Percentiles rank a stretch among this genome's conserved stretches.
Evolutionary conservation across 2,797 vertebrate species (phyloP).

Genomic region (Macropus fuliginosus): DNA sequence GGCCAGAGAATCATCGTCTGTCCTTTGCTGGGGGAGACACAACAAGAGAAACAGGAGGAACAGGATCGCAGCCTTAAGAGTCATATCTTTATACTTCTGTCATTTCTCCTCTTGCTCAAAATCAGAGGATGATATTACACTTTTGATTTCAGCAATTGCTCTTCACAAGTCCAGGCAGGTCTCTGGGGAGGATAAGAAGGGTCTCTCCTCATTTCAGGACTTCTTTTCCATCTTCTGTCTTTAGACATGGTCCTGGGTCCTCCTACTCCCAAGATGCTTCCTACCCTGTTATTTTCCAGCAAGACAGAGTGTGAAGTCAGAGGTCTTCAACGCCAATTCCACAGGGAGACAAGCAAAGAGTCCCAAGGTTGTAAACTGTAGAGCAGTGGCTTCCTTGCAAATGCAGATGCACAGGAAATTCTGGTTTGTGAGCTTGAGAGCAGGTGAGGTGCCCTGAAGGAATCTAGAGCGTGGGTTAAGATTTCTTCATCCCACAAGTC

Average conservation of each 20-base stretch:
- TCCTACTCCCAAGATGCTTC: background rate
- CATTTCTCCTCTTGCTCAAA: background rate
- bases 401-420: slow-evolving; percentile 81
- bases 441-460: slow-evolving; percentile 66
- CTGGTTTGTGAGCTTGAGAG: slow-evolving; percentile 74
- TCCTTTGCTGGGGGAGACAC: background rate
- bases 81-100: background rate
- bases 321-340: background rate
- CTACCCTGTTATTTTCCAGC: background rate
- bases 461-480: slow-evolving; percentile 75
- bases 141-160: background rate
- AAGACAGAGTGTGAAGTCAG: background rate
- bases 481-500: background rate
- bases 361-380: background rate
- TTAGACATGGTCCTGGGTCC: background rate
- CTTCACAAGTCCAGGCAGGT: background rate
- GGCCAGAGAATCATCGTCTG: background rate
- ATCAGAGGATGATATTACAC: background rate
- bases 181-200: background rate
- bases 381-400: slow-evolving; percentile 57
- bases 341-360: rapidly evolving
- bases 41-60: background rate
- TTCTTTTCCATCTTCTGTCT: background rate
- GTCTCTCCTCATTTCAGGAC: background rate
- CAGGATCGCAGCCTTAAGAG: background rate